Base-by-base conservation (phyloP, 2,888 invertebrate species). In the Baronia brevicornis region DNA sequence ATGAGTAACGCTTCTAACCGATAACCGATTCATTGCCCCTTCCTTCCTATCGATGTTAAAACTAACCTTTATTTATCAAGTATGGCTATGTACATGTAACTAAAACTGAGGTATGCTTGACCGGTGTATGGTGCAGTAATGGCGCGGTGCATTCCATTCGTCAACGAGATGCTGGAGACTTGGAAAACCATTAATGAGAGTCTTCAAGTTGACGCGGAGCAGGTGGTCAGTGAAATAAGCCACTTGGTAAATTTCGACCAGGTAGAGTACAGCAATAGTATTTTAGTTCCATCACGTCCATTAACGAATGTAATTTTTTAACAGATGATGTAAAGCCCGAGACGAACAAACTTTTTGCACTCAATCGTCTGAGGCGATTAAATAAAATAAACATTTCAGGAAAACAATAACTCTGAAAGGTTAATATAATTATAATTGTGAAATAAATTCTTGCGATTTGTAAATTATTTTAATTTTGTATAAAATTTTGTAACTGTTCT, bases 101-200 rank as follows among this genome's bases (percentile, higher is more conserved):
- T 25, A 19, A 15, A 12, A 43, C 28, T 40, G 34, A 33, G 22
- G 19, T 43, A 44, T 43, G 41, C 44, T 33, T 56, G 50, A 43
- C 46, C 55, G 53, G 56, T 60, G 47, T 43, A 44, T 39, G 60
- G 54, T 41, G 54, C 79, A 84, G 82, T 82, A 50, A 35, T 78
- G 60, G 60, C 62, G 15, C 65, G 82, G 47, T 84, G 82, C 63
- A 61, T 84, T 50, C 53, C 64, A 44, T 59, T 74, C 56, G 58
- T 65, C 44, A 59, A 67, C 3, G 69, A 65, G 35, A 54, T 54
- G 11, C 33, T 60, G 38, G 36, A 47, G 12, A 38, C 7, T 27
- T 54, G 31, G 45, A 23, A 10, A 19, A 44, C 10, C 38, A n/a
- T n/a, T n/a, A n/a, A n/a, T n/a, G n/a, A n/a, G n/a, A n/a, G n/a